Evolutionary conservation across 2,797 vertebrate species (phyloP).

Genomic region (Chelon auratus): DNA sequence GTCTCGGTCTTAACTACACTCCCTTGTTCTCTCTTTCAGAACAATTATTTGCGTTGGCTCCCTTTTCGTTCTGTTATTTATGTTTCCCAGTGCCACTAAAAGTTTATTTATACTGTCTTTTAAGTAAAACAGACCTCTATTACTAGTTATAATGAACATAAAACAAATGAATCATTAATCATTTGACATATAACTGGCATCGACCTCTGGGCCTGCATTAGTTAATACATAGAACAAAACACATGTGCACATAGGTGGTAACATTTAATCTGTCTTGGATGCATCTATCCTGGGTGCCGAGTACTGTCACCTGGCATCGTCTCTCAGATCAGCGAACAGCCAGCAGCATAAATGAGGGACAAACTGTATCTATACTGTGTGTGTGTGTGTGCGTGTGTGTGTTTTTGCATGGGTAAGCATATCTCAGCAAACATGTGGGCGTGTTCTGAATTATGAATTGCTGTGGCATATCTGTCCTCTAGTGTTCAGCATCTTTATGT

Average conservation of each 20-base stretch:
- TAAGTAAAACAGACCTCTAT: constrained; percentile 5
- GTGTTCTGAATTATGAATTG: constrained; percentile 18
- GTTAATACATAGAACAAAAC: constrained; percentile 29
- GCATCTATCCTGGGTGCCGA: constrained; percentile 37
- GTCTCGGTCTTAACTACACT: constrained; percentile 1
- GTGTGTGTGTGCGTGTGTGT: background rate
- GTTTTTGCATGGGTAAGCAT: constrained; percentile 8
- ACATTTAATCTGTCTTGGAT: constrained; percentile 52
- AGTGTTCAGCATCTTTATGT: constrained; percentile 15
- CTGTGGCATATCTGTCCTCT: constrained; percentile 12
- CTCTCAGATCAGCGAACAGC: constrained; percentile 49
- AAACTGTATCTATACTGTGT: constrained; percentile 19
- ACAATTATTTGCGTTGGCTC: background rate
- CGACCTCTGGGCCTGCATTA: background rate
- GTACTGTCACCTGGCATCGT: constrained; percentile 60
- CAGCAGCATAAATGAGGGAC: constrained; percentile 64
- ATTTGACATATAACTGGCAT: background rate
- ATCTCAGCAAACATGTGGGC: constrained; percentile 23
- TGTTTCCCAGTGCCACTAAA: background rate
- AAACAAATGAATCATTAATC: constrained; percentile 4
- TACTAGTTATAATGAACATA: background rate
- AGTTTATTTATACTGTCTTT: constrained; percentile 6
- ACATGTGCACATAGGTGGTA: background rate
- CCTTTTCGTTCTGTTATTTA: background rate
- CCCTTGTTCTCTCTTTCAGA: background rate